These are phyloP conservation scores for Anableps anableps DNA, from an alignment of 2,797 vertebrate genomes.

Conservation along the genomic window DNA sequence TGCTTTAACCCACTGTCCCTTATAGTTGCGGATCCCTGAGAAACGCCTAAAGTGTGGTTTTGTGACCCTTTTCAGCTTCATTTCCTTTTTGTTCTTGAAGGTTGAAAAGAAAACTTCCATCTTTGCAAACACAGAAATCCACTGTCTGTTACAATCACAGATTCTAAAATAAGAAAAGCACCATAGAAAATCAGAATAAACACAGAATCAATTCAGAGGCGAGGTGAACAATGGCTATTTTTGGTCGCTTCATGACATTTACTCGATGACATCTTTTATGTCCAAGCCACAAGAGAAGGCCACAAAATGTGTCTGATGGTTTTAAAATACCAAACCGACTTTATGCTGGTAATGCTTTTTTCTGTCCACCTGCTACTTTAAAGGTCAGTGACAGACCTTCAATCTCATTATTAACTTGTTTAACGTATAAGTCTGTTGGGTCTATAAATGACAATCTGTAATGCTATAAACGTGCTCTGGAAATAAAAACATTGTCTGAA, in stretches of 20 bases:
- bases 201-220: background rate
- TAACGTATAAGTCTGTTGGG: background rate
- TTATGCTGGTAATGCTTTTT: background rate
- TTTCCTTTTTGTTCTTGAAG: conserved; percentile 15
- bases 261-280: background rate
- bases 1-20: too few relatives aligned
- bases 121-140: background rate
- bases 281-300: background rate
- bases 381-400: conserved; percentile 8
- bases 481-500: background rate
- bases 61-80: conserved; percentile 6
- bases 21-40: background rate
- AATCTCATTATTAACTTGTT: background rate
- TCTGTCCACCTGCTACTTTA: background rate
- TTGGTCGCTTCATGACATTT: conserved; percentile 1
- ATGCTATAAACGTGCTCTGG: background rate
- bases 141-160: background rate
- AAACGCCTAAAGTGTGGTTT: conserved; percentile 16
- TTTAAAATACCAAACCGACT: conserved; percentile 1
- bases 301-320: background rate
- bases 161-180: background rate
- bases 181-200: conserved; percentile 1
- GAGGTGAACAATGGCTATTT: conserved; percentile 2
- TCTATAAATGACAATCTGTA: background rate
- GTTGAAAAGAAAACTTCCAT: conserved; percentile 6